Conservation (phyloP, 1,140 invertebrate species). For the Tetraneura akinire region DNA sequence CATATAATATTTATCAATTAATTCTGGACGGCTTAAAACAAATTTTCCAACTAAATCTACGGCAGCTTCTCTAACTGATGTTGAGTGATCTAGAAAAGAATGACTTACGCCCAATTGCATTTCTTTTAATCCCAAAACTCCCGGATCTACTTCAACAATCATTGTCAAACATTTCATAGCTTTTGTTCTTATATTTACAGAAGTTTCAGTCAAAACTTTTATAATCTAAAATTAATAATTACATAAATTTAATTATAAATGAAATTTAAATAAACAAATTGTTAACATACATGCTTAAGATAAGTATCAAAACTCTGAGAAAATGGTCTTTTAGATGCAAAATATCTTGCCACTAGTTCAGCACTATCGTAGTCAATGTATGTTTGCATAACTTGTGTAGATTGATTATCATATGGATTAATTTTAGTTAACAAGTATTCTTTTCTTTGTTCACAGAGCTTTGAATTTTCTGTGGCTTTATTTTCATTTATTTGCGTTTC, state of each 20-base stretch:
- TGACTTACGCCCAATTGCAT: slow-evolving; percentile 96
- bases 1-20: slow-evolving; percentile 98
- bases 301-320: slow-evolving; percentile 97
- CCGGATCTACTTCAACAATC: slow-evolving; percentile 96
- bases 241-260: neutral
- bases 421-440: slow-evolving; percentile 80
- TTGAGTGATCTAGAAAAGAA: slow-evolving; percentile 94
- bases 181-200: slow-evolving; percentile 95
- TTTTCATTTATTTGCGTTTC: slow-evolving; percentile 64
- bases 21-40: slow-evolving; percentile 90
- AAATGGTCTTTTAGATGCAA: slow-evolving; percentile 94
- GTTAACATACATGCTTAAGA: slow-evolving; percentile 75
- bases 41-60: slow-evolving; percentile 99
- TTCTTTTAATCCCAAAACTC: slow-evolving; percentile 84
- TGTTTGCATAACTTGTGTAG: slow-evolving; percentile 80
- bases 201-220: slow-evolving; percentile 84
- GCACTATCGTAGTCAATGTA: slow-evolving; percentile 93
- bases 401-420: slow-evolving; percentile 69
- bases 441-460: slow-evolving; percentile 80
- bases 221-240: slow-evolving; percentile 65
- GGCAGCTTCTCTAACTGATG: slow-evolving; percentile 96
- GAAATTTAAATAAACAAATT: neutral
- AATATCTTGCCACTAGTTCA: slow-evolving; percentile 89
- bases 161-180: slow-evolving; percentile 98
- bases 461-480: slow-evolving; percentile 64